Evolutionary conservation across 2,888 invertebrate genomes (phyloP), one percentile per base, ranked within the genome.

Genomic region (Chrysodeixis includens): DNA sequence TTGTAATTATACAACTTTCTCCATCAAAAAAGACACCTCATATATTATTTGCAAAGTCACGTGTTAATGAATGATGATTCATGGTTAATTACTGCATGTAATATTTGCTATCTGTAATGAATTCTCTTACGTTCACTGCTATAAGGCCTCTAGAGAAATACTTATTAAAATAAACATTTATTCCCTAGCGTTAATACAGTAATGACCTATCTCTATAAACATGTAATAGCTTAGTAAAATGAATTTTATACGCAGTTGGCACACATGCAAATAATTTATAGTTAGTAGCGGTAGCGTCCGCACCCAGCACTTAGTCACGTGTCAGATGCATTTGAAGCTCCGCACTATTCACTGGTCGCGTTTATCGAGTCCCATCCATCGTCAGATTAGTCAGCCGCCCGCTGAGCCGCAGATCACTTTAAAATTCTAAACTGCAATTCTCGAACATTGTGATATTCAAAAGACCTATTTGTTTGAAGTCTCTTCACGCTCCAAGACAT

Each of bases 281-380:
- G 85, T 82, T 86, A 81, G 85, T 82, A 82, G 87, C 79, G 85
- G 85, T 82, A 69, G 81, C 84, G 85, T 83, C 81, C 78, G 90
- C 91, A 91, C 92, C 91, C 90, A 89, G 87, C 90, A 88, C 87
- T 91, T 90, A 88, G 88, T 92, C 88, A 90, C 86, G 81, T 88
- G 91, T 89, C 91, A 87, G 83, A 77, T 84, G 86, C 88, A 90
- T 81, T 83, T 87, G 89, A 87, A 81, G 82, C 83, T 79, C 79
- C 80, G 83, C 88, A 87, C 87, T 83, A 88, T 85, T 89, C 88
- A 89, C 85, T 86, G 88, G 82, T 66, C 81, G 80, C 74, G 80
- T 78, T 76, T 82, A 82, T 83, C 76, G 79, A 82, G 73, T 79
- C 79, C 84, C 87, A 88, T 91, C 84, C 85, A 90, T 91, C 83